Percentiles rank a stretch among this genome's conserved stretches.
phyloP scores from a whole-genome alignment of 2,888 invertebrate genomes.

The Ennomos fuscantarius region DNA sequence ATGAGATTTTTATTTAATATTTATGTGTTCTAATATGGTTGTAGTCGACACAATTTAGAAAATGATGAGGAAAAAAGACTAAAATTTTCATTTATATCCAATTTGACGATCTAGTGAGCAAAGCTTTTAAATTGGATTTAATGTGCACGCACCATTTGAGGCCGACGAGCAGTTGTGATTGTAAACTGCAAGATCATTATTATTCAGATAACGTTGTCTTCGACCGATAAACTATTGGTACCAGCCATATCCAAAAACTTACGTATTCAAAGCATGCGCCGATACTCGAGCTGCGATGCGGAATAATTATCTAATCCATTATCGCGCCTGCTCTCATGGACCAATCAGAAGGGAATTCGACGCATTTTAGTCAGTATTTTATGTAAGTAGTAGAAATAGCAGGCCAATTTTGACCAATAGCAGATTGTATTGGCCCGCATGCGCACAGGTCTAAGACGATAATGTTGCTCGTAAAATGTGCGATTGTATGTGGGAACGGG shows the following conservation, averaged over 20 bases:
- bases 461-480: slow-evolving; percentile 65
- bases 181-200: slow-evolving; percentile 36
- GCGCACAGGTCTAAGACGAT: slow-evolving; percentile 64
- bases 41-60: slow-evolving; percentile 32
- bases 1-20: slow-evolving; percentile 50
- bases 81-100: slow-evolving; percentile 24
- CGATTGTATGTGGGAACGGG: slow-evolving; percentile 74
- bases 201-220: slow-evolving; percentile 43
- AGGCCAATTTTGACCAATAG: slow-evolving; percentile 64
- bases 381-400: slow-evolving; percentile 43
- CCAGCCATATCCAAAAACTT: slow-evolving; percentile 40
- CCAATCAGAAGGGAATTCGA: slow-evolving; percentile 65
- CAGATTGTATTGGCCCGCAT: slow-evolving; percentile 66
- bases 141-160: slow-evolving; percentile 29
- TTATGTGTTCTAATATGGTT: slow-evolving; percentile 45
- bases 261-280: slow-evolving; percentile 47
- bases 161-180: slow-evolving; percentile 31
- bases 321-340: slow-evolving; percentile 53
- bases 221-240: slow-evolving; percentile 44
- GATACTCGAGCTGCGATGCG: slow-evolving; percentile 48
- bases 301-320: slow-evolving; percentile 62
- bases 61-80: slow-evolving; percentile 22
- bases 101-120: slow-evolving; percentile 28
- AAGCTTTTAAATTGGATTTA: slow-evolving; percentile 30
- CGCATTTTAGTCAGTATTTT: slow-evolving; percentile 61